phyloP scores from a whole-genome alignment of 2,888 invertebrate genomes.

The Sinotaia quadrata region DNA sequence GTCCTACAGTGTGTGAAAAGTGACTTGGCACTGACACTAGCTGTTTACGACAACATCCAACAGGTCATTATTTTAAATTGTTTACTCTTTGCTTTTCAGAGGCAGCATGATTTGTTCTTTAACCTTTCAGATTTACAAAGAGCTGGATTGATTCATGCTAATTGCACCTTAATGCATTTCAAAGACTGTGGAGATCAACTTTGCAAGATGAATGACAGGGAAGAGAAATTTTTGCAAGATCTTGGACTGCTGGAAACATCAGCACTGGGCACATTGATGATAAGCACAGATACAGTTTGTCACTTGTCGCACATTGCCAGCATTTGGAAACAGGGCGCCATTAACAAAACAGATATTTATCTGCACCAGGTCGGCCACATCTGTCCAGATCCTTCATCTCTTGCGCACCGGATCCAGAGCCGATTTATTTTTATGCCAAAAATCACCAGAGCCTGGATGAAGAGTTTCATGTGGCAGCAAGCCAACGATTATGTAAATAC shows the following conservation, averaged over 20 bases:
- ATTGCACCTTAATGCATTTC: too few species aligned
- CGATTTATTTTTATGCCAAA: background rate
- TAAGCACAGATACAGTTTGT: too few species aligned
- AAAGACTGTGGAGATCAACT: too few species aligned
- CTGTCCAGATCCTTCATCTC: background rate
- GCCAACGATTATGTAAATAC: too few species aligned
- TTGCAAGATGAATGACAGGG: too few species aligned
- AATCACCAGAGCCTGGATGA: conserved; percentile 7
- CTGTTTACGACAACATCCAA: background rate
- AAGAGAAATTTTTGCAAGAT: too few species aligned
- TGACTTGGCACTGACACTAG: background rate
- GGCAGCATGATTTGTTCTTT: background rate
- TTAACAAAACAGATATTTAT: background rate
- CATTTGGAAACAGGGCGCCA: background rate
- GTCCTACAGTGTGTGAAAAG: conserved; percentile 10
- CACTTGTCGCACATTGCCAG: too few species aligned
- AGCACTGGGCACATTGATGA: too few species aligned
- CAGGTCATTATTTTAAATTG: background rate
- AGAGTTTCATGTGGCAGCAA: conserved; percentile 6
- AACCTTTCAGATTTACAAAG: background rate
- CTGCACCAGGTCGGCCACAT: conserved; percentile 16
- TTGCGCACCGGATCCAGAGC: conserved; percentile 3
- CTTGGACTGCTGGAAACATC: too few species aligned
- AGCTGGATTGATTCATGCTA: too few species aligned
- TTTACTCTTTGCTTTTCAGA: background rate